Base-by-base conservation (phyloP, 1,140 invertebrate genomes). In the Himalopsyche phryganea region DNA sequence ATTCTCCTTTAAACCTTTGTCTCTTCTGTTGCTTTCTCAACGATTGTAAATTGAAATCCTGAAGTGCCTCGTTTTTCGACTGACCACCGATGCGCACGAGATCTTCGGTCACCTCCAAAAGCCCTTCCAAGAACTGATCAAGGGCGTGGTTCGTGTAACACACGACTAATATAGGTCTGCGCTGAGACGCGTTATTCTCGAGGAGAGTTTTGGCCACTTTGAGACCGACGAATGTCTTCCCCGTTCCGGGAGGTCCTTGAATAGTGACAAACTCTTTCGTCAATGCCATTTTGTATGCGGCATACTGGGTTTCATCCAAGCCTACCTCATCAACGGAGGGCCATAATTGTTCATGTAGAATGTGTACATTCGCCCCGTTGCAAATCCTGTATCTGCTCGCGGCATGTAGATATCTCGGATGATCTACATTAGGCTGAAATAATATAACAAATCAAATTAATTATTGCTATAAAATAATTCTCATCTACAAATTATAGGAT, bases 141-240 rank as follows among this genome's bases (percentile, higher is more conserved):
- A 95, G 69, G 1, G 92, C 91, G 71, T 94, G 90, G 68, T 94
- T 95, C 0, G 90, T 93, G 62, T 86, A 92, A 66, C 90, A 91
- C 15, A 94, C 82, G 9, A 95, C 77, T 1, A 94, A 70, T 50
- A 94, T 85, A 17, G 54, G 54, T 28, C 4, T 23, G 6, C 19
- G 18, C 1, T 14, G 35, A 10, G 11, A 28, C 15, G 44, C 5
- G 9, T 6, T 46, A 65, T 85, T 86, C 19, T 77, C 38, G 7
- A 89, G 65, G 6, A 90, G 66, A 1, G 78, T 79, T 58, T 82
- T 71, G 0, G 83, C 77, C 28, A 90, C 76, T 73, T 87, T 80
- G 7, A 89, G 70, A 11, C 87, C 88, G n/a, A 91, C 66, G 66
- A 76, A 87, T 0, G 90, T 91, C 74, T 92, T 92, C 0, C 89